Evolutionary conservation across 2,797 vertebrate species (phyloP).

Genomic region (Neoniphon sammara): DNA sequence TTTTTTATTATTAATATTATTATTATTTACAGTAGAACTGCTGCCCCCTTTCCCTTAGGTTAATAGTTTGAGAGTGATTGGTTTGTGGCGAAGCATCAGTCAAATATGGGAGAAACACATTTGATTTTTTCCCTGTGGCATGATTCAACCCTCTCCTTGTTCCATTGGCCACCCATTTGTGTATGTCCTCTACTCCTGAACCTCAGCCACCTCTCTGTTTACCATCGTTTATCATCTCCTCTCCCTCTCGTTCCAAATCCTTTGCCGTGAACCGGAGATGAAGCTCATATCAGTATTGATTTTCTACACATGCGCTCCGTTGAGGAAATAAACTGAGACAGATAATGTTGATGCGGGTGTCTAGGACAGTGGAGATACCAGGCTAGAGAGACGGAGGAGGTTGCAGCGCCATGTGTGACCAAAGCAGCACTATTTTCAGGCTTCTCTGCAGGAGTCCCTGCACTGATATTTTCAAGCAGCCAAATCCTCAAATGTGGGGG

Average conservation of each 20-base stretch:
- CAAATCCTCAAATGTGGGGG: constrained; percentile 15
- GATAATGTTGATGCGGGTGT: neutral
- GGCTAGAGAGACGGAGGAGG: neutral
- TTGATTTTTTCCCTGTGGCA: neutral
- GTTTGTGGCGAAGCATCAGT: neutral
- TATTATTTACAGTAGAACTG: neutral
- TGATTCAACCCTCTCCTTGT: neutral
- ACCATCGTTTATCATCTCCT: neutral
- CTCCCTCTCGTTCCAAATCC: constrained; percentile 2
- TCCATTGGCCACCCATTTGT: constrained; percentile 3
- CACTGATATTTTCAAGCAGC: constrained; percentile 18
- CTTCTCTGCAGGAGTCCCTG: constrained; percentile 4
- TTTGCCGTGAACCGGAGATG: neutral
- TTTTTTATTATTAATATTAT: no score
- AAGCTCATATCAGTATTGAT: constrained; percentile 36
- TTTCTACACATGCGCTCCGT: constrained; percentile 1
- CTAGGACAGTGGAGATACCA: neutral
- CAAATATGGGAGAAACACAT: neutral
- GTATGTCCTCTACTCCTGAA: neutral
- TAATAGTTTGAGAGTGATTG: neutral
- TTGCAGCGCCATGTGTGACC: neutral
- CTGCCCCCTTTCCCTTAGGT: neutral
- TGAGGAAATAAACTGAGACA: neutral
- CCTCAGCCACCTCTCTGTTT: constrained; percentile 1
- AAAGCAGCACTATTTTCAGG: constrained; percentile 2